Conservation (phyloP, 2,888 invertebrate species). For the Troides helena region DNA sequence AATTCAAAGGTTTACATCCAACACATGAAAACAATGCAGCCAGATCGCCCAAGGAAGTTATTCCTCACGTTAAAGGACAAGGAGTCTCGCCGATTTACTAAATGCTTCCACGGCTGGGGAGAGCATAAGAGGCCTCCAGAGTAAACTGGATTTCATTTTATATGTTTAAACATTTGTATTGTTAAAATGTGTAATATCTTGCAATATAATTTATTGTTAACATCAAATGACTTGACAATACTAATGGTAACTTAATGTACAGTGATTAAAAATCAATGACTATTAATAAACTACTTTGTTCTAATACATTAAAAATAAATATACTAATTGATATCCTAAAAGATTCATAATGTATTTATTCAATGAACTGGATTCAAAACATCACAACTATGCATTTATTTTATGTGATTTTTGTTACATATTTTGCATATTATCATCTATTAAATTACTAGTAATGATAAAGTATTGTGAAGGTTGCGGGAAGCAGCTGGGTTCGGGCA, state of each 20-base stretch:
- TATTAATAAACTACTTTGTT: not conserved
- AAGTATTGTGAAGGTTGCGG: too few relatives aligned
- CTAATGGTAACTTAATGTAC: not conserved
- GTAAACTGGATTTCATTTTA: slow-evolving; percentile 58
- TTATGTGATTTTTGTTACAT: not conserved
- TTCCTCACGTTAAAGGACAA: slow-evolving; percentile 97
- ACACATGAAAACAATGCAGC: slow-evolving; percentile 96
- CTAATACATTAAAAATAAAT: not conserved
- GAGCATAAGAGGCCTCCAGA: slow-evolving; percentile 90
- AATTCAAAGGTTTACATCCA: slow-evolving; percentile 94
- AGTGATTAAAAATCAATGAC: not conserved
- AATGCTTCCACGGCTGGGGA: slow-evolving; percentile 99
- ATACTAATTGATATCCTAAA: not conserved
- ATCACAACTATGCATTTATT: not conserved
- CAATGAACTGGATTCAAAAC: not conserved
- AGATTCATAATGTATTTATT: not conserved
- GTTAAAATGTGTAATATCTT: not conserved
- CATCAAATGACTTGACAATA: not conserved
- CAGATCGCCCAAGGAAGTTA: slow-evolving; percentile 93
- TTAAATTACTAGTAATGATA: not conserved
- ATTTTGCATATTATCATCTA: not conserved
- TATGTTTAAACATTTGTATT: slow-evolving; percentile 2
- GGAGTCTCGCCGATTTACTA: slow-evolving; percentile 96
- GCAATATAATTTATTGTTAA: not conserved
- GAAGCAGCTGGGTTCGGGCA: too few relatives aligned